Percentiles rank a stretch among this genome's conserved stretches.
Evolutionary conservation across 2,888 invertebrate species (phyloP).

Genomic region (Limnephilus marmoratus): DNA sequence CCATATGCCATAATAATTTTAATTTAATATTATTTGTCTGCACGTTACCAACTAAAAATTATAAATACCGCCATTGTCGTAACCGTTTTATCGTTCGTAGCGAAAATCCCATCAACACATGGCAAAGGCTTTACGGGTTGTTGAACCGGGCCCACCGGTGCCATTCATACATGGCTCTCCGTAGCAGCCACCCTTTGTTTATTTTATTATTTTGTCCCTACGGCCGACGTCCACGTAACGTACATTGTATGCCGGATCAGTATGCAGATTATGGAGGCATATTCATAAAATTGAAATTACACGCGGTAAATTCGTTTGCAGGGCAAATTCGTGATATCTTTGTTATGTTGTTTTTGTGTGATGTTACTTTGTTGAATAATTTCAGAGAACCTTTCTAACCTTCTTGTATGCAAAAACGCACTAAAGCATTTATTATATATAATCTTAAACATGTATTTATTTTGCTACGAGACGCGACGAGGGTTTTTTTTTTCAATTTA

Average conservation of each 20-base stretch:
- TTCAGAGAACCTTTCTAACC: neutral
- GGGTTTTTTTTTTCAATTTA: too few species aligned
- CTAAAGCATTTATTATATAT: too few species aligned
- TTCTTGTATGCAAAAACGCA: too few species aligned
- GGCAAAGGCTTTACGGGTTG: neutral
- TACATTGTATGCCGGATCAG: neutral
- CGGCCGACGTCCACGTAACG: neutral
- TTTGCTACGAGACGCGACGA: too few species aligned
- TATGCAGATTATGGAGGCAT: neutral
- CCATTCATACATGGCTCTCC: neutral
- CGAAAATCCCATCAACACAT: neutral
- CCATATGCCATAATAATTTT: too few species aligned
- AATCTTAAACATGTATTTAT: too few species aligned
- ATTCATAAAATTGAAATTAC: conserved; percentile 2
- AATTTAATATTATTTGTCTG: neutral
- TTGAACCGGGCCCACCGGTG: neutral
- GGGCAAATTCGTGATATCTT: neutral
- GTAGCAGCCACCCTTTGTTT: conserved; percentile 2
- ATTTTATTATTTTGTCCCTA: neutral
- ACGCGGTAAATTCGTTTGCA: neutral
- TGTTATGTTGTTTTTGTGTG: neutral
- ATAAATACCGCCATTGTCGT: neutral
- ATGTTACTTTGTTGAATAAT: neutral
- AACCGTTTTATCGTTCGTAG: neutral
- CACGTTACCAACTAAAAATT: neutral